These are phyloP conservation scores for Pipistrellus kuhlii DNA, from an alignment of 2,797 vertebrate genomes.

Conservation along the genomic window DNA sequence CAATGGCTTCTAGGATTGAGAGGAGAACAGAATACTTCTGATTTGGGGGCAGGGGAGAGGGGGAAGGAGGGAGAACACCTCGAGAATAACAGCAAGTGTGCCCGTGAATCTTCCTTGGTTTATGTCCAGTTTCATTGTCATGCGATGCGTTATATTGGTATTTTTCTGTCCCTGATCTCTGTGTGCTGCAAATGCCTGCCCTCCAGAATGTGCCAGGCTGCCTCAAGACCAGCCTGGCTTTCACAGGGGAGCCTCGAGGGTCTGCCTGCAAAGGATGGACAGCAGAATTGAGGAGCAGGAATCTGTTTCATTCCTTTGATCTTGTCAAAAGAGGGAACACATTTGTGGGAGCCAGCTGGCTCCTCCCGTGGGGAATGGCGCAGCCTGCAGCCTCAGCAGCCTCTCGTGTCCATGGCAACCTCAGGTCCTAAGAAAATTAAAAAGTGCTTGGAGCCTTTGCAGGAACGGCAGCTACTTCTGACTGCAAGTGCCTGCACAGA, in stretches of 20 bases:
- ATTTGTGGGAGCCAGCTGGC: conserved; percentile 60
- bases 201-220: neutral
- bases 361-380: neutral
- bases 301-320: conserved; percentile 46
- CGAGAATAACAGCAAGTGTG: neutral
- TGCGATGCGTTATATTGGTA: neutral
- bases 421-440: neutral
- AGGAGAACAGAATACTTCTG: conserved; percentile 31
- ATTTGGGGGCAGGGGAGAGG: neutral
- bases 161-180: neutral
- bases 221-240: neutral
- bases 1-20: neutral
- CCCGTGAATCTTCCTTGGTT: neutral
- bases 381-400: neutral
- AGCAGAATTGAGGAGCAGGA: conserved; percentile 10
- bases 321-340: conserved; percentile 31
- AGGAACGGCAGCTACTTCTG: neutral
- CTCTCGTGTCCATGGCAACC: conserved; percentile 63
- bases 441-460: neutral
- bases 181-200: neutral
- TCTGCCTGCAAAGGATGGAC: neutral
- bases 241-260: neutral
- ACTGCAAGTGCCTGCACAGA: neutral
- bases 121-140: neutral
- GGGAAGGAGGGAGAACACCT: no score